Evolutionary conservation across 2,113 vertebrate species (phyloP).

Genomic region (Corvus hawaiiensis): DNA sequence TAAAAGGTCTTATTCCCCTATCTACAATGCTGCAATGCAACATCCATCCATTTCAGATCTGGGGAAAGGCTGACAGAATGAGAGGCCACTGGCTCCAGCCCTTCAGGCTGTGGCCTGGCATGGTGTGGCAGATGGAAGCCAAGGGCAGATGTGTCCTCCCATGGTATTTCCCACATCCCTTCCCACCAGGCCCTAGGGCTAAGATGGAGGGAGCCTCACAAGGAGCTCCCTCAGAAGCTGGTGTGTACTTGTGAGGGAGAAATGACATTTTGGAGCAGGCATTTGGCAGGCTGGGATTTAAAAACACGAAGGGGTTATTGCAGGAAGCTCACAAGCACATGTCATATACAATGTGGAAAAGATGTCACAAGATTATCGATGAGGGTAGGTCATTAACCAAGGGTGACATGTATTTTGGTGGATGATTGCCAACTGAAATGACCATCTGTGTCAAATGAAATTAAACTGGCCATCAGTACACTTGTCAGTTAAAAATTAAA

Average conservation of each 20-base stretch:
- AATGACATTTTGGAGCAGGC: neutral
- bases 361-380: neutral
- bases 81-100: neutral
- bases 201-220: neutral
- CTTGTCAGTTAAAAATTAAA: neutral
- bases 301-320: neutral
- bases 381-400: neutral
- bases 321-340: neutral
- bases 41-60: neutral
- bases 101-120: neutral
- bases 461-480: neutral
- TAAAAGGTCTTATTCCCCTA: neutral
- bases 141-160: neutral
- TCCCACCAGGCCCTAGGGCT: neutral
- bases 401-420: neutral
- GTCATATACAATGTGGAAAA: neutral
- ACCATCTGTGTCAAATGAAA: conserved; percentile 15
- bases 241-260: neutral
- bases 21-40: neutral
- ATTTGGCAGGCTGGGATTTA: neutral
- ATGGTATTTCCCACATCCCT: neutral
- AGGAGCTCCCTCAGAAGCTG: neutral
- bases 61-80: neutral
- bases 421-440: conserved; percentile 11
- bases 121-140: neutral